Conservation (phyloP, 2,888 invertebrate genomes). For the Charanyca ferruginea region DNA sequence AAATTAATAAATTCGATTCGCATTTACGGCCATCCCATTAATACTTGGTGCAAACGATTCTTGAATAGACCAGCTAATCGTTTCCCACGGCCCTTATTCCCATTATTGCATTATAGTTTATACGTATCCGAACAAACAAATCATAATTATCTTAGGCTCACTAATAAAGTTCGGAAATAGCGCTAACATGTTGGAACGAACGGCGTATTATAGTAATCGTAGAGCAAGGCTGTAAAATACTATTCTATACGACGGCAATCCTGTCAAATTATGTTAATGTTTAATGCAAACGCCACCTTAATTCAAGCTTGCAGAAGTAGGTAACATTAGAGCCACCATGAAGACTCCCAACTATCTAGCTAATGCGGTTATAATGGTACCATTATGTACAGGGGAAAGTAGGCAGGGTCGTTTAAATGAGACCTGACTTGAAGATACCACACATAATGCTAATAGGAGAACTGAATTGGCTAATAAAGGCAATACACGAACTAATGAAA, state of each 20-base stretch:
- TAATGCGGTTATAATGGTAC: conserved; percentile 87
- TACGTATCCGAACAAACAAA: conserved; percentile 51
- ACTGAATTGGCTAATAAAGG: conserved; percentile 37
- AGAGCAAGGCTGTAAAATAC: conserved; percentile 30
- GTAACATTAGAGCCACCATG: conserved; percentile 71
- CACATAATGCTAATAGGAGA: conserved; percentile 44
- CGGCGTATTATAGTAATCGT: conserved; percentile 2
- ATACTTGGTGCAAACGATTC: conserved; percentile 21
- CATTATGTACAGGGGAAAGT: conserved; percentile 83
- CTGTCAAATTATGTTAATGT: conserved; percentile 59
- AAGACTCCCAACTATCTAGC: conserved; percentile 76
- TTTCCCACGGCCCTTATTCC: conserved; percentile 57
- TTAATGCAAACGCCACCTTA: conserved; percentile 72
- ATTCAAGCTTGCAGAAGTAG: conserved; percentile 71
- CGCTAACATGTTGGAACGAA: conserved; percentile 15
- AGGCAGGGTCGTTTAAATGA: conserved; percentile 77
- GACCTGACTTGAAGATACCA: conserved; percentile 64
- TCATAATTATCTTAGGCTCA: conserved; percentile 49
- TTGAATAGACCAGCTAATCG: conserved; percentile 39
- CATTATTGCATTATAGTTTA: conserved; percentile 44
- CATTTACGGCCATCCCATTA: conserved; percentile 25
- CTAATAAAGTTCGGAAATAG: conserved; percentile 31
- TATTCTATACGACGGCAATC: conserved; percentile 52
- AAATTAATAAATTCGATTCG: conserved; percentile 30
- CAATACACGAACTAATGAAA: conserved; percentile 41